Conservation (phyloP, 2,888 invertebrate genomes). For the Elmis aenea region DNA sequence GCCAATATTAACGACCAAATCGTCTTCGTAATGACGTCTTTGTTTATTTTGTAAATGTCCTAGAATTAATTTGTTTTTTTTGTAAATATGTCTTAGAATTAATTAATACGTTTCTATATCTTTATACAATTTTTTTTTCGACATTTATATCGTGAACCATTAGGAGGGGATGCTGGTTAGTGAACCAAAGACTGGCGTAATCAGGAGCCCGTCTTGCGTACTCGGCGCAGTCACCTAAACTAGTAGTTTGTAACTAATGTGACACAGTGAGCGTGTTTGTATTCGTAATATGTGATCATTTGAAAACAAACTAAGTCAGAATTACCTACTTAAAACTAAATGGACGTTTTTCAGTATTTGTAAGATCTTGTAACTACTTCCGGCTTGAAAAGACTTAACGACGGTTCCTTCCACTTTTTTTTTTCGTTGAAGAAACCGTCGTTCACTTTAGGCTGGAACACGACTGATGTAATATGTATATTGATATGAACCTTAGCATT, state of each 20-base stretch:
- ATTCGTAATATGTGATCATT: slow-evolving; percentile 28
- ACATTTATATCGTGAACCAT: slow-evolving; percentile 27
- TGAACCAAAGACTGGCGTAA: slow-evolving; percentile 44
- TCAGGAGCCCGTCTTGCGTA: slow-evolving; percentile 22
- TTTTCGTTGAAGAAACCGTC: slow-evolving; percentile 3
- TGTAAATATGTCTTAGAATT: slow-evolving; percentile 32
- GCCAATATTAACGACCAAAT: slow-evolving; percentile 32
- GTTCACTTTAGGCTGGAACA: slow-evolving; percentile 13
- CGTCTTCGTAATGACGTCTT: slow-evolving; percentile 28
- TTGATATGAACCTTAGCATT: slow-evolving; percentile 33
- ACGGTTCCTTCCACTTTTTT: slow-evolving; percentile 9
- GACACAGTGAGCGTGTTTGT: slow-evolving; percentile 34
- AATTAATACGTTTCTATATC: slow-evolving; percentile 18
- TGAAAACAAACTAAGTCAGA: slow-evolving; percentile 32
- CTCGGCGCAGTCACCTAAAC: slow-evolving; percentile 29
- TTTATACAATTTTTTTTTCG: slow-evolving; percentile 22
- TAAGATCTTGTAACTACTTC: slow-evolving; percentile 22
- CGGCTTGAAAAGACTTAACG: slow-evolving; percentile 12
- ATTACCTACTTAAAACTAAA: slow-evolving; percentile 21
- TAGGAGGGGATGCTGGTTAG: slow-evolving; percentile 33
- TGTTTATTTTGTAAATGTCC: slow-evolving; percentile 38
- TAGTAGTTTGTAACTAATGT: slow-evolving; percentile 35
- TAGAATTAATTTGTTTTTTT: slow-evolving; percentile 33
- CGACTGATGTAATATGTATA: slow-evolving; percentile 28
- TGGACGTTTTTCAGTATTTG: slow-evolving; percentile 20